Evolutionary conservation across 2,797 vertebrate species (phyloP).

Genomic region (Glyptemys insculpta): DNA sequence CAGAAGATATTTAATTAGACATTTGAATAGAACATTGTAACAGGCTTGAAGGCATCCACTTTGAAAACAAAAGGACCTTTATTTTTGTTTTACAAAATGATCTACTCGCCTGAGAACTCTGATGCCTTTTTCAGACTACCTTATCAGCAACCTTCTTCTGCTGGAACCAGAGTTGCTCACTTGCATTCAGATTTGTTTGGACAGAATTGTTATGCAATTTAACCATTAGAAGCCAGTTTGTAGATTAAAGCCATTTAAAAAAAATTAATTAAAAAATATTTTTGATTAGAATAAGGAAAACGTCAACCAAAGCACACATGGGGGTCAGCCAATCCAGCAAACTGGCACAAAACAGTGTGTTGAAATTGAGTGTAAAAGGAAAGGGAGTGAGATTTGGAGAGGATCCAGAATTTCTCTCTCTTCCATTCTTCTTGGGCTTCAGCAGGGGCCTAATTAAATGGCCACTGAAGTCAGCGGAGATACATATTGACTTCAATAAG

Average conservation of each 20-base stretch:
- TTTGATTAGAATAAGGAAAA: not conserved
- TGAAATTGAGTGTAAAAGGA: not conserved
- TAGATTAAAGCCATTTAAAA: not conserved
- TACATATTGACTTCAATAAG: not conserved
- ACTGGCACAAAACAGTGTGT: not conserved
- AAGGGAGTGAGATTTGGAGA: not conserved
- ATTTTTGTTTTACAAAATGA: not conserved
- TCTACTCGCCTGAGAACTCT: not conserved
- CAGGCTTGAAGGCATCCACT: not conserved
- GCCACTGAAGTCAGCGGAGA: not conserved
- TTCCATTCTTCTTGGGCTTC: not conserved
- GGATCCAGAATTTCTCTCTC: constrained; percentile 1
- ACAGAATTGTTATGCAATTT: not conserved
- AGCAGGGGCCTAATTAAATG: not conserved
- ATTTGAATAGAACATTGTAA: constrained; percentile 18
- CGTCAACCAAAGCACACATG: not conserved
- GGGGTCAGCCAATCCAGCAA: not conserved
- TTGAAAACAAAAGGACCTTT: not conserved
- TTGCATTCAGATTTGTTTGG: not conserved
- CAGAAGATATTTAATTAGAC: constrained; percentile 38
- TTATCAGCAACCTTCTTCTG: not conserved
- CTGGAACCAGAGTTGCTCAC: not conserved
- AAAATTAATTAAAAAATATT: not conserved
- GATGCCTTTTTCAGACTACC: not conserved
- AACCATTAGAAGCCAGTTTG: not conserved